phyloP scores from a whole-genome alignment of 2,797 vertebrate genomes.

The Coilia nasus region DNA sequence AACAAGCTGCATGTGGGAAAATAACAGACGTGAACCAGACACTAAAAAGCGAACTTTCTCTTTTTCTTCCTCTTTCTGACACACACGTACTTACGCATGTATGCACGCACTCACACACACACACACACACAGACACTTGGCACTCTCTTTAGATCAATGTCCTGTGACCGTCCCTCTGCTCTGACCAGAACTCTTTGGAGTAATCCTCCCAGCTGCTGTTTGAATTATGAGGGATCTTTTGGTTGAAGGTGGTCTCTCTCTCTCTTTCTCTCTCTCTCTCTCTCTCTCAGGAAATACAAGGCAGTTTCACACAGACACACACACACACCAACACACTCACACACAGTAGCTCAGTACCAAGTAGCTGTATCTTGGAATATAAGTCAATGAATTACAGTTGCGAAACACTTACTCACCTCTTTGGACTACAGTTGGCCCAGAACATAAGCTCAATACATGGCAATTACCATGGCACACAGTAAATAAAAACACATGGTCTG shows the following conservation, averaged over 20 bases:
- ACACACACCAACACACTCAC: not conserved
- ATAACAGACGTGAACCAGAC: slow-evolving; percentile 11
- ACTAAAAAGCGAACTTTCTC: slow-evolving; percentile 51
- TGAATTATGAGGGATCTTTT: slow-evolving; percentile 42
- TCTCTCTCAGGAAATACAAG: not conserved
- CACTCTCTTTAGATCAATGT: slow-evolving; percentile 84
- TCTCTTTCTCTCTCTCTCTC: not conserved
- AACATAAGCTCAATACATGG: not conserved
- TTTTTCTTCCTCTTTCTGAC: slow-evolving; percentile 49
- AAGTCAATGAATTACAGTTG: slow-evolving; percentile 1
- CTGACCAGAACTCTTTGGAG: slow-evolving; percentile 81
- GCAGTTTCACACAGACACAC: not conserved
- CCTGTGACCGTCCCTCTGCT: slow-evolving; percentile 84
- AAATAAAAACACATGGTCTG: slow-evolving; percentile 7
- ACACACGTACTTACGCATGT: slow-evolving; percentile 46
- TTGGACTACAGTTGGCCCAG: not conserved
- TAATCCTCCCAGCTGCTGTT: slow-evolving; percentile 85
- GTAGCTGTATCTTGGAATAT: not conserved
- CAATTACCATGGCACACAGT: not conserved
- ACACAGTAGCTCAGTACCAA: not conserved
- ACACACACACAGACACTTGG: slow-evolving; percentile 55
- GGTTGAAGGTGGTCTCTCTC: slow-evolving; percentile 51
- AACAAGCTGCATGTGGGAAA: too few relatives aligned
- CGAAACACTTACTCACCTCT: not conserved
- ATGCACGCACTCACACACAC: slow-evolving; percentile 59